Percentiles rank a stretch among this genome's conserved stretches.
phyloP scores from a whole-genome alignment of 2,888 invertebrate genomes.

The Rotaria socialis region DNA sequence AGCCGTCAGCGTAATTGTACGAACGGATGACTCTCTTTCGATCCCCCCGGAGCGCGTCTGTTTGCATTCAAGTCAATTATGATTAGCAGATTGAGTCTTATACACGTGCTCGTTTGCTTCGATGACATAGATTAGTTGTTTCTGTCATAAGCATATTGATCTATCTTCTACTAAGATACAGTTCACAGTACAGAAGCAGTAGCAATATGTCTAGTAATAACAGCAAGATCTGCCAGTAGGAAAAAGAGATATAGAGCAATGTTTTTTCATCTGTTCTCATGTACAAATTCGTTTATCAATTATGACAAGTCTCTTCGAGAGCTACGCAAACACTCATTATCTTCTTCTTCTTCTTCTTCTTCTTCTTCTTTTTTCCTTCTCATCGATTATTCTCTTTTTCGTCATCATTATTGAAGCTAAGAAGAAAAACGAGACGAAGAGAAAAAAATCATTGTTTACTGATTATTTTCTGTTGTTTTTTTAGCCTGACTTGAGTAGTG shows the following conservation, averaged over 20 bases:
- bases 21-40: background rate
- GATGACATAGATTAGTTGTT: slow-evolving; percentile 1
- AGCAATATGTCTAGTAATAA: background rate
- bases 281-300: background rate
- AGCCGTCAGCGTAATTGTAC: background rate
- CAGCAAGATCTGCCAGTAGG: background rate
- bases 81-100: background rate
- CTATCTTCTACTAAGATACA: background rate
- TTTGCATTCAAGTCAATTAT: slow-evolving; percentile 7
- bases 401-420: background rate
- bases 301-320: background rate
- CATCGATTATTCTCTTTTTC: background rate
- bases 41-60: background rate
- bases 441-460: slow-evolving; percentile 17
- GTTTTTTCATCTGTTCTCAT: slow-evolving; percentile 32
- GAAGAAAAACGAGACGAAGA: background rate
- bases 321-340: slow-evolving; percentile 14
- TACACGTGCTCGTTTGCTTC: background rate
- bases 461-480: background rate
- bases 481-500: slow-evolving; percentile 26
- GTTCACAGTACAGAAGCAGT: background rate
- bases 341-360: background rate
- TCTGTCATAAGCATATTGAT: background rate
- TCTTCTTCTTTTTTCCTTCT: background rate
- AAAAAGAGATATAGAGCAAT: background rate